Evolutionary conservation across 2,797 vertebrate species (phyloP), one percentile per base, ranked within the genome.

Genomic region (Pelodytes ibericus): DNA sequence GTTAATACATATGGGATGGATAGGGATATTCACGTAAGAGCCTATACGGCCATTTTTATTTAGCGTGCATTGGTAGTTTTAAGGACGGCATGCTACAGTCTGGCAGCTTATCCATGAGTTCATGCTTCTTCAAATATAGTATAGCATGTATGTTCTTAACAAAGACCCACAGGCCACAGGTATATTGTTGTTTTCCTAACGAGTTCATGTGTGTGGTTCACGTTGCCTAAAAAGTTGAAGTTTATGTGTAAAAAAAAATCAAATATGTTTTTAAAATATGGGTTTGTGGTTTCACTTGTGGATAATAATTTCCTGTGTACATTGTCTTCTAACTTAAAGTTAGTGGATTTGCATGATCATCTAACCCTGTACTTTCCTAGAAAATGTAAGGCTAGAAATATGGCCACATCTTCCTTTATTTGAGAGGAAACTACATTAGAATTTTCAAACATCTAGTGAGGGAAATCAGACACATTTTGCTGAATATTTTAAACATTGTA

Each of bases 401-500:
- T 84, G 30, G 77, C 73, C 86, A 58, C 82, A 81, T 86, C 72
- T 75, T 88, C 87, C 88, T 85, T 89, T 87, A 88, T 82, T 89
- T 88, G 79, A 83, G 82, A 86, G 90, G 87, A 88, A 88, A 83
- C 84, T 88, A 84, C 89, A 95, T 96, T 95, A 93, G 89, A 94
- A 95, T 96, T 94, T 95, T 96, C 93, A 91, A 95, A 94, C 94
- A 95, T 94, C 88, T 91, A 93, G 91, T 94, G 95, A 96, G 93
- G 91, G 94, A 93, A 96, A 96, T 97, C 94, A 96, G 93, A 92
- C 89, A 89, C 91, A 92, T 93, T 96, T 96, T 93, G 93, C 94
- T 97, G 96, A 97, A 98, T 98, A 97, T 98, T 98, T 98, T 95
- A 97, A 97, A 96, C 92, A 95, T 92, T 88, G 90, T 93, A 86